Base-by-base conservation (phyloP, 2,113 vertebrate genomes). In the Pycnonotus jocosus region DNA sequence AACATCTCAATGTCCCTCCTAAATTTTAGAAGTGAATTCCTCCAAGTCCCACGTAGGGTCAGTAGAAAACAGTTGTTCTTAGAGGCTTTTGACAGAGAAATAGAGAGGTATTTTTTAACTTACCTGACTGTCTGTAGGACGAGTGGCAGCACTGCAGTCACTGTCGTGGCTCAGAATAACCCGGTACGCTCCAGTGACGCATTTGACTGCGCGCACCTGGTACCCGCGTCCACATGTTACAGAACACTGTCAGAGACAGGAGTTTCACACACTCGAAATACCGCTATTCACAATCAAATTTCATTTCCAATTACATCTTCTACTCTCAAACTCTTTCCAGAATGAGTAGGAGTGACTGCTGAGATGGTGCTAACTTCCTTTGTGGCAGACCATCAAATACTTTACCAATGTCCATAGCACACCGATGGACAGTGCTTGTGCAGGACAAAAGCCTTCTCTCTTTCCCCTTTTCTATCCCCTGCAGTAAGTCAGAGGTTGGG, bases 121-220 rank as follows among this genome's bases (percentile, higher is more conserved):
- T 97, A 99, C 99, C 96, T 99, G 99, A 47, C 88, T 99, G 96
- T 99, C 99, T 92, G 96, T 96, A 45, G 99, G 99, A 82, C 98
- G 98, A 38, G 97, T 95, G 22, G 98, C 98, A 74, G 98, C 98
- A 23, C 97, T 98, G 93, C 99, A 99, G 61, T 98, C 98, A 66
- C 98, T 95, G 92, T 99, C 98, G 40, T 99, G 98, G 40, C 98
- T 97, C 76, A 98, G 88, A 33, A 98, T 95, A 57, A 97, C 79
- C 3, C 96, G 96, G 7, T 98, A 98, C 15, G 56, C 81, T 44
- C 98, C 98, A 2, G 96, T 97, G 57, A 99, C 97, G 73, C 99
- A 99, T 62, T 97, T 98, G 35, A 99, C 99, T 24, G 98, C 98
- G 66, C 99, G 98, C 95, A 98, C 97, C 97, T 98, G 99, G 97